phyloP scores from a whole-genome alignment of 2,888 invertebrate species.

The Amblyjoppa fuscipennis region DNA sequence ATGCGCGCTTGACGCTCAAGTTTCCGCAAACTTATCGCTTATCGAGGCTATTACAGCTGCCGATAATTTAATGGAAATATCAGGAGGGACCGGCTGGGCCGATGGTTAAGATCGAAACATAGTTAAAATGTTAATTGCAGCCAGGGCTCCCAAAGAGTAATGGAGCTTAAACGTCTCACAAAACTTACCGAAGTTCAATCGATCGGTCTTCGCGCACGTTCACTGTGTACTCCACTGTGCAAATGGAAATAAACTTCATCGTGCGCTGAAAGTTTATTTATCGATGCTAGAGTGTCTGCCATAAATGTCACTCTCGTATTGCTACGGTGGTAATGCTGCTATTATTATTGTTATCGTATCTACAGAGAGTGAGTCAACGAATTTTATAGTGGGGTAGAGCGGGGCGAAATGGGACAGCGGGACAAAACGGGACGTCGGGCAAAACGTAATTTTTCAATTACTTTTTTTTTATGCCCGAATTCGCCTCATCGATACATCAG shows the following conservation, averaged over 20 bases:
- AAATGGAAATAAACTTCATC: not conserved
- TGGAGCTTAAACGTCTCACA: not conserved
- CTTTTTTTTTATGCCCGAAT: no score
- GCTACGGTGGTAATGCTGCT: not conserved
- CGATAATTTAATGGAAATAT: constrained; percentile 12
- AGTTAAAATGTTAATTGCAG: not conserved
- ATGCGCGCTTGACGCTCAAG: constrained; percentile 5
- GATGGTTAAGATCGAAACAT: not conserved
- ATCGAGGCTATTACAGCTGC: not conserved
- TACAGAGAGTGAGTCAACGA: no score
- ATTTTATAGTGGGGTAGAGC: no score
- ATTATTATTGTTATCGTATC: no score
- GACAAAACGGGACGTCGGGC: no score
- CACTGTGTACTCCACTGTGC: not conserved
- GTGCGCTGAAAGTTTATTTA: not conserved
- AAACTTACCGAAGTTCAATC: not conserved
- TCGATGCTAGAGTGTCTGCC: not conserved
- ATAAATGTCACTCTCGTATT: not conserved
- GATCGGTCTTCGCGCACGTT: not conserved
- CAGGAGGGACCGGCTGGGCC: not conserved
- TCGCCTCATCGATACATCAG: no score
- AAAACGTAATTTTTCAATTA: no score
- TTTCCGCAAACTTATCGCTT: constrained; percentile 22
- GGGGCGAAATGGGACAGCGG: no score
- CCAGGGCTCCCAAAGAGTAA: not conserved